Conservation (phyloP, 1,140 invertebrate genomes). For the Manduca sexta region DNA sequence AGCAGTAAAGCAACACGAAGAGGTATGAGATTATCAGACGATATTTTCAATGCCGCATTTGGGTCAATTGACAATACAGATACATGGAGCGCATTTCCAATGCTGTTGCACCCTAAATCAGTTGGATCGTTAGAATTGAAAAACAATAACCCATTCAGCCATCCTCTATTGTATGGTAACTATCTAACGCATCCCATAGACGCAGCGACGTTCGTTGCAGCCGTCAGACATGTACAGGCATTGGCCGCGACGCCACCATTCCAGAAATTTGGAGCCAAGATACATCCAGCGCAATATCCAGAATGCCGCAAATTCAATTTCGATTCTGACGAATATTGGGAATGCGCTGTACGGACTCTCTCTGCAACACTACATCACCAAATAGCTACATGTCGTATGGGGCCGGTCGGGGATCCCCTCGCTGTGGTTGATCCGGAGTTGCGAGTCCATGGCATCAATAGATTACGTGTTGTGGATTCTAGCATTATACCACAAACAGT, state of each 20-base stretch:
- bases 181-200: conserved; percentile 80
- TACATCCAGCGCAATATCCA: conserved; percentile 15
- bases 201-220: conserved; percentile 73
- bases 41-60: conserved; percentile 31
- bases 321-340: conserved; percentile 84
- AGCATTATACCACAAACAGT: conserved; percentile 82
- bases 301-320: conserved; percentile 24
- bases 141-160: conserved; percentile 78
- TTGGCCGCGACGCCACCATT: conserved; percentile 33
- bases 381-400: conserved; percentile 73
- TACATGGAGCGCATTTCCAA: conserved; percentile 25
- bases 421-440: conserved; percentile 64
- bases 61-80: conserved; percentile 19
- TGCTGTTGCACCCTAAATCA: conserved; percentile 64
- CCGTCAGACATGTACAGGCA: conserved; percentile 73
- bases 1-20: conserved; percentile 25
- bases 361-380: conserved; percentile 52
- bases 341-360: conserved; percentile 77
- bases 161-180: conserved; percentile 86
- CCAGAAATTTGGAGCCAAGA: conserved; percentile 21
- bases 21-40: conserved; percentile 20
- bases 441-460: conserved; percentile 38
- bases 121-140: conserved; percentile 77
- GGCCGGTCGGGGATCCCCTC: conserved; percentile 36
- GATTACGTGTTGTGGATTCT: conserved; percentile 49